Evolutionary conservation across 2,888 invertebrate genomes (phyloP).

Genomic region (Agrotis clavis): DNA sequence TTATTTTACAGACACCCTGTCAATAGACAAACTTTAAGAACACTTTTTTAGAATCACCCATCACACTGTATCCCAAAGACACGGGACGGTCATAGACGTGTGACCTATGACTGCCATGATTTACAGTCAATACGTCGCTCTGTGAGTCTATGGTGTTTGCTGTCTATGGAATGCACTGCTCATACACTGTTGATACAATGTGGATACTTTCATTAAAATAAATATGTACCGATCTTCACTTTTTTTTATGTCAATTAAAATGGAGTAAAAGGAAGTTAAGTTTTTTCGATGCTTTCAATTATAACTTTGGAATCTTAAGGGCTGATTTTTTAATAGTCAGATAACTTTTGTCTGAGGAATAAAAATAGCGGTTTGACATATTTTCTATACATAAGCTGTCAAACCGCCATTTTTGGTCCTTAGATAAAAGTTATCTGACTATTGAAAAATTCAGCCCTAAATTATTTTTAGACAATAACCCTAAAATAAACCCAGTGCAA

Average conservation of each 20-base stretch:
- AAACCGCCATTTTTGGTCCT: too few relatives aligned
- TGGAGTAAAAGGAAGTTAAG: background rate
- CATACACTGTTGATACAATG: conserved; percentile 31
- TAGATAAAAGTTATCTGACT: too few relatives aligned
- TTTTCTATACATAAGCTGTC: too few relatives aligned
- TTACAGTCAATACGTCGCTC: conserved; percentile 78
- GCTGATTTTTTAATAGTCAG: too few relatives aligned
- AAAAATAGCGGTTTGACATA: too few relatives aligned
- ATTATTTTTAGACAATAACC: background rate
- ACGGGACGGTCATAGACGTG: conserved; percentile 66
- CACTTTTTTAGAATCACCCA: conserved; percentile 64
- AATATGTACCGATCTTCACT: conserved; percentile 15
- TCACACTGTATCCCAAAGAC: conserved; percentile 62
- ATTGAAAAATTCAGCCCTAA: too few relatives aligned
- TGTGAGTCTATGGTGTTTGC: conserved; percentile 40
- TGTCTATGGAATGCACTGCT: conserved; percentile 68
- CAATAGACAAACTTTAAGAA: too few relatives aligned
- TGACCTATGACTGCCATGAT: conserved; percentile 84
- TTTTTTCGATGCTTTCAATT: too few relatives aligned
- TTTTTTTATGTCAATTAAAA: background rate
- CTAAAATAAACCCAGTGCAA: too few relatives aligned
- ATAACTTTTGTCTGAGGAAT: too few relatives aligned
- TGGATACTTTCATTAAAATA: conserved; percentile 15
- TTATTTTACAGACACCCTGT: too few relatives aligned
- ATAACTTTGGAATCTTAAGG: background rate